A percentile compares a stretch with the other conserved stretches of the same genome.
phyloP scores from a whole-genome alignment of 2,888 invertebrate genomes.

The Orthosia cruda region DNA sequence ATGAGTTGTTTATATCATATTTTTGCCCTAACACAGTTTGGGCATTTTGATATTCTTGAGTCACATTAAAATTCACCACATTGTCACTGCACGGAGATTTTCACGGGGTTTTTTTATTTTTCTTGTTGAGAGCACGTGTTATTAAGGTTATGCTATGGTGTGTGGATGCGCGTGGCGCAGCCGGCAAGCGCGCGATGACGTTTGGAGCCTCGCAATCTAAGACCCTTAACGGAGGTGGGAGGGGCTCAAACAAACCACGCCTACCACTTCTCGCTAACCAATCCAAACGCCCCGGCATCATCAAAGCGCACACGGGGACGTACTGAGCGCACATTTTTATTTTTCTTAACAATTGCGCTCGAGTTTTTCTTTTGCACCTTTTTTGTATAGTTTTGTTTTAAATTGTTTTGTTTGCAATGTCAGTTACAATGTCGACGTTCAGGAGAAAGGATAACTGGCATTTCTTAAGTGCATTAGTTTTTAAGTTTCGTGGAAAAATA shows the following conservation, averaged over 20 bases:
- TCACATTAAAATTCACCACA: slow-evolving; percentile 67
- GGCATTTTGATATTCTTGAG: slow-evolving; percentile 46
- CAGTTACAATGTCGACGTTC: slow-evolving; percentile 83
- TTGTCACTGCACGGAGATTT: slow-evolving; percentile 63
- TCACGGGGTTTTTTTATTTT: slow-evolving; percentile 61
- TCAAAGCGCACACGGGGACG: slow-evolving; percentile 89
- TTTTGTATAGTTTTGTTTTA: slow-evolving; percentile 82
- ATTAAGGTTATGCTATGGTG: slow-evolving; percentile 73
- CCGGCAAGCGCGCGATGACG: slow-evolving; percentile 89
- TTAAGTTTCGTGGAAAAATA: slow-evolving; percentile 70
- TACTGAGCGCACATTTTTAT: slow-evolving; percentile 88
- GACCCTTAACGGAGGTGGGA: slow-evolving; percentile 87
- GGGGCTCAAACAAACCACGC: slow-evolving; percentile 83
- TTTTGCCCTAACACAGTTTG: slow-evolving; percentile 61
- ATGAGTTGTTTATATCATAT: slow-evolving; percentile 68
- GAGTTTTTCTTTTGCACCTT: slow-evolving; percentile 81
- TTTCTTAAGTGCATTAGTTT: slow-evolving; percentile 74
- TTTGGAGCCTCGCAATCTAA: slow-evolving; percentile 83
- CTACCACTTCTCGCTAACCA: slow-evolving; percentile 78
- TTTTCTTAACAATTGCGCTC: slow-evolving; percentile 77
- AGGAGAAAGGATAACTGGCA: slow-evolving; percentile 77
- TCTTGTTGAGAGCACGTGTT: slow-evolving; percentile 79
- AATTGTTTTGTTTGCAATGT: slow-evolving; percentile 83
- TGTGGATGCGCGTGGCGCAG: slow-evolving; percentile 86
- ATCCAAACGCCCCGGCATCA: slow-evolving; percentile 78